Conservation (phyloP, 2,888 invertebrate genomes). For the Artemia sinica region DNA sequence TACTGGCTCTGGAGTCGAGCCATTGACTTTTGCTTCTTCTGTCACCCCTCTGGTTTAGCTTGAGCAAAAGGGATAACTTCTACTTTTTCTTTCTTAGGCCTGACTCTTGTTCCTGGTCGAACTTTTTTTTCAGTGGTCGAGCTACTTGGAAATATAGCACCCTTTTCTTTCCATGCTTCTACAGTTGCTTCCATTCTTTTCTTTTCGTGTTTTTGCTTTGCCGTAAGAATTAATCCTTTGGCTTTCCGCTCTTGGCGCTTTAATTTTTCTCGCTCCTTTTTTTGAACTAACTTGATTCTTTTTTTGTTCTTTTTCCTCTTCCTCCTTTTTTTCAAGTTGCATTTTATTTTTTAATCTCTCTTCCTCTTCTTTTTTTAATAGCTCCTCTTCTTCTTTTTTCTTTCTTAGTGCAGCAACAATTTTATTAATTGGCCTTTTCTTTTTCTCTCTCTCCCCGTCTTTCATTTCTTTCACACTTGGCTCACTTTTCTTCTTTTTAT, state of each 20-base stretch:
- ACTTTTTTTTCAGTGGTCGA: slow-evolving; percentile 36
- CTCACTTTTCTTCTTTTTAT: too few species aligned
- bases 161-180: slow-evolving; percentile 68
- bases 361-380: slow-evolving; percentile 54
- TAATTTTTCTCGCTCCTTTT: slow-evolving; percentile 73
- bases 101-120: slow-evolving; percentile 51
- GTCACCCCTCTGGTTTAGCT: slow-evolving; percentile 18
- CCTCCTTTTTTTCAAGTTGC: slow-evolving; percentile 51
- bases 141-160: slow-evolving; percentile 45
- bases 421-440: slow-evolving; percentile 60
- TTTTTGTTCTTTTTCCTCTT: slow-evolving; percentile 39
- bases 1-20: slow-evolving; percentile 24
- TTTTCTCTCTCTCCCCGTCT: slow-evolving; percentile 33
- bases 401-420: slow-evolving; percentile 70
- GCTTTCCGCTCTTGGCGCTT: slow-evolving; percentile 77
- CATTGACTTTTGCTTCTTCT: slow-evolving; percentile 5
- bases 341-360: slow-evolving; percentile 52
- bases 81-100: slow-evolving; percentile 48
- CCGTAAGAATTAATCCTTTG: slow-evolving; percentile 86
- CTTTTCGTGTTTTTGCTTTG: slow-evolving; percentile 83
- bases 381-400: slow-evolving; percentile 73
- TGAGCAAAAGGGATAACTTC: slow-evolving; percentile 31
- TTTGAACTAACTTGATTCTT: slow-evolving; percentile 69
- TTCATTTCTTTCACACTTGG: slow-evolving; percentile 43
- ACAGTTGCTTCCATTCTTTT: slow-evolving; percentile 73